Evolutionary conservation across 2,113 vertebrate genomes (phyloP).

Genomic region (Chamaetylas fuelleborni): DNA sequence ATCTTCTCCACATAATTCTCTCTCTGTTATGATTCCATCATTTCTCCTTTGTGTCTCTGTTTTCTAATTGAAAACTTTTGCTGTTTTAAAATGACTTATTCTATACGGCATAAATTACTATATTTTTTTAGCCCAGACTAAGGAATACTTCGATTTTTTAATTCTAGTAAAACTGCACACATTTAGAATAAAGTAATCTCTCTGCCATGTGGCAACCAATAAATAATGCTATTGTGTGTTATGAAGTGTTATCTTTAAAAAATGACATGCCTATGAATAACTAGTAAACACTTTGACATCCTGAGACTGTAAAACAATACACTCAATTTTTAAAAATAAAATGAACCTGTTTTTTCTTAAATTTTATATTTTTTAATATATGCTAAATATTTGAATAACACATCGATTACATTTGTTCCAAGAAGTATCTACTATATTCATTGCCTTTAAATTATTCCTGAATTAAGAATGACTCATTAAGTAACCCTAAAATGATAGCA

Average conservation of each 20-base stretch:
- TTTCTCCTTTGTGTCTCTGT: neutral
- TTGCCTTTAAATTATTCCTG: neutral
- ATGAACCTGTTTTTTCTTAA: neutral
- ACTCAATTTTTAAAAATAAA: neutral
- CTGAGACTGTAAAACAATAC: neutral
- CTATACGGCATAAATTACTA: neutral
- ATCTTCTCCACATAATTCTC: slow-evolving; percentile 19
- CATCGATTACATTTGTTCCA: neutral
- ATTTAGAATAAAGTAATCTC: neutral
- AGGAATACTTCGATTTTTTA: neutral
- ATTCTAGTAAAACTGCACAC: neutral
- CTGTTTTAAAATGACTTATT: neutral
- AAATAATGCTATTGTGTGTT: neutral
- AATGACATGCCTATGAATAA: neutral
- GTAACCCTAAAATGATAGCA: neutral
- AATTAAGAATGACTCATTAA: neutral
- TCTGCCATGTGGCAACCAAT: neutral
- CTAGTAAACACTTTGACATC: neutral
- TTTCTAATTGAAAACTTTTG: neutral
- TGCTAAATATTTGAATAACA: neutral
- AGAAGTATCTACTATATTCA: neutral
- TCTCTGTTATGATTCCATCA: neutral
- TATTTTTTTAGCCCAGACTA: neutral
- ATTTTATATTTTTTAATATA: neutral
- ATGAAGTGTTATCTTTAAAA: neutral